Evolutionary conservation across 1,140 invertebrate genomes (phyloP).

Genomic region (Hyposmocoma kahamanoa): DNA sequence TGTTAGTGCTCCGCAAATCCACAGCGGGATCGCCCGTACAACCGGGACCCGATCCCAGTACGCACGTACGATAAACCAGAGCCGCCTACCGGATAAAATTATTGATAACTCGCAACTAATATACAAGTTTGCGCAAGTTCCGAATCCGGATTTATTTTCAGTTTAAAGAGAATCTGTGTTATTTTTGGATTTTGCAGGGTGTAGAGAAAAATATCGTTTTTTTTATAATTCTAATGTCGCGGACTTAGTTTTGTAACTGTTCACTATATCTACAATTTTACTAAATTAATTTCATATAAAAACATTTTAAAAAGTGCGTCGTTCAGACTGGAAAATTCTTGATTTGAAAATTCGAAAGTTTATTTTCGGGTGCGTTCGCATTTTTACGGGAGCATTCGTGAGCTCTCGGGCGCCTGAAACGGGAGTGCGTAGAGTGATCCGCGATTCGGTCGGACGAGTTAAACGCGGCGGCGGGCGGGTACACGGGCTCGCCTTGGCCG

Average conservation of each 20-base stretch:
- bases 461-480: slow-evolving; percentile 79
- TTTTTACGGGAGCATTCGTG: slow-evolving; percentile 51
- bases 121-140: no score
- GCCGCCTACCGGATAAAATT: slow-evolving; percentile 52
- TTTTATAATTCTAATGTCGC: no score
- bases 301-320: slow-evolving; percentile 10
- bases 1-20: slow-evolving; percentile 71
- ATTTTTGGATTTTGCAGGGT: neutral
- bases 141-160: no score
- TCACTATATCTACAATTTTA: no score
- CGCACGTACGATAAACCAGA: slow-evolving; percentile 60
- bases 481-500: slow-evolving; percentile 82
- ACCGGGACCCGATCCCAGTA: slow-evolving; percentile 63
- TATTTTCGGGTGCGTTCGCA: slow-evolving; percentile 30
- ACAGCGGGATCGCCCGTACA: slow-evolving; percentile 67
- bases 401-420: slow-evolving; percentile 45
- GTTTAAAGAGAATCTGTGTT: no score
- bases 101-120: no score
- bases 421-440: slow-evolving; percentile 52
- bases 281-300: slow-evolving; percentile 11
- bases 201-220: neutral
- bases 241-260: no score
- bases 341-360: slow-evolving; percentile 24
- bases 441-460: slow-evolving; percentile 83
- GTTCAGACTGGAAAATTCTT: neutral